These are phyloP conservation scores for Tachina grossa DNA, from an alignment of 2,888 invertebrate species.

Conservation along the genomic window DNA sequence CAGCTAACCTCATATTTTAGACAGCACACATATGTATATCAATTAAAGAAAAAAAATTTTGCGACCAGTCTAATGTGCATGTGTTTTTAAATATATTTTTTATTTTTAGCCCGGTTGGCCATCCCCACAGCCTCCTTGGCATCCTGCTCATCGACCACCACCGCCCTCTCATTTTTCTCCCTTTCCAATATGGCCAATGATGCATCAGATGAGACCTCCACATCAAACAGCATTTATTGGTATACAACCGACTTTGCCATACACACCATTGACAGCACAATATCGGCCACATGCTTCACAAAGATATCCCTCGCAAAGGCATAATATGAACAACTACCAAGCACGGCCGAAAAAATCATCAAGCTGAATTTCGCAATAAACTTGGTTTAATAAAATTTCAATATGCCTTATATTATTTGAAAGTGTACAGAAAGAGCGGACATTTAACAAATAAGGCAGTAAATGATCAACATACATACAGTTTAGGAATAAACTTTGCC, in stretches of 20 bases:
- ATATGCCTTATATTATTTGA: background rate
- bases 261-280: slow-evolving; percentile 9
- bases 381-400: background rate
- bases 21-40: too few species aligned
- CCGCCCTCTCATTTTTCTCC: slow-evolving; percentile 49
- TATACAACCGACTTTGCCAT: slow-evolving; percentile 21
- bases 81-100: background rate
- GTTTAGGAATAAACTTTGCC: too few species aligned
- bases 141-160: slow-evolving; percentile 59
- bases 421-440: background rate
- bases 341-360: slow-evolving; percentile 29
- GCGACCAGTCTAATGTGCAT: background rate
- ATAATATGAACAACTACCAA: slow-evolving; percentile 37
- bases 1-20: too few species aligned
- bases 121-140: slow-evolving; percentile 49
- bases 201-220: slow-evolving; percentile 38
- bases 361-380: background rate
- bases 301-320: slow-evolving; percentile 39
- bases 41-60: too few species aligned
- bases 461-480: too few species aligned
- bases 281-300: slow-evolving; percentile 36
- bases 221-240: slow-evolving; percentile 34
- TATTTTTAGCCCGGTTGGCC: slow-evolving; percentile 60
- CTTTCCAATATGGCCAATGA: slow-evolving; percentile 52
- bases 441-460: background rate